Evolutionary conservation across 2,797 vertebrate species (phyloP).

Genomic region (Macropus fuliginosus): DNA sequence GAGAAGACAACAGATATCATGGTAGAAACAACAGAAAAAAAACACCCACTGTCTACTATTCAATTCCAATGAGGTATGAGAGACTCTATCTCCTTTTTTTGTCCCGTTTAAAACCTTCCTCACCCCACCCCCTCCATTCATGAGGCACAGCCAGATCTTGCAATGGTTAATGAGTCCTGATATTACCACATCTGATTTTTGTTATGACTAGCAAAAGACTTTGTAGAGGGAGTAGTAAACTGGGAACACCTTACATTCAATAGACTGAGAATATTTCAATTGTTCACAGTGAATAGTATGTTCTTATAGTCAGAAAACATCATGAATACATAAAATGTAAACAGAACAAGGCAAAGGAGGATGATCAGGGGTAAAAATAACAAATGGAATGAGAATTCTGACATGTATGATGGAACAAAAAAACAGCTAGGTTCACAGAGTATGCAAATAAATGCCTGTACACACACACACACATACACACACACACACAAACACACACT

Average conservation of each 20-base stretch:
- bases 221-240: neutral
- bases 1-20: neutral
- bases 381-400: conserved; percentile 1
- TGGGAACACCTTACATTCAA: neutral
- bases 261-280: conserved; percentile 34
- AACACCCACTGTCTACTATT: neutral
- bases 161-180: neutral
- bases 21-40: neutral
- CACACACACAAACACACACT: neutral
- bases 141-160: neutral
- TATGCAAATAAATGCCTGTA: neutral
- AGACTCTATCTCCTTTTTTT: neutral
- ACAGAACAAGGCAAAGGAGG: conserved; percentile 19
- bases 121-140: neutral
- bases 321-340: conserved; percentile 16
- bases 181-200: neutral
- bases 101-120: neutral
- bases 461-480: neutral
- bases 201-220: neutral
- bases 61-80: neutral
- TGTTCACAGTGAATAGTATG: neutral
- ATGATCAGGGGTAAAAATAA: neutral
- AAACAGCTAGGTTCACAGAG: neutral
- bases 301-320: conserved; percentile 46
- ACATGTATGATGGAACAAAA: neutral